phyloP scores from a whole-genome alignment of 2,113 vertebrate genomes.

The Zosterops borbonicus region DNA sequence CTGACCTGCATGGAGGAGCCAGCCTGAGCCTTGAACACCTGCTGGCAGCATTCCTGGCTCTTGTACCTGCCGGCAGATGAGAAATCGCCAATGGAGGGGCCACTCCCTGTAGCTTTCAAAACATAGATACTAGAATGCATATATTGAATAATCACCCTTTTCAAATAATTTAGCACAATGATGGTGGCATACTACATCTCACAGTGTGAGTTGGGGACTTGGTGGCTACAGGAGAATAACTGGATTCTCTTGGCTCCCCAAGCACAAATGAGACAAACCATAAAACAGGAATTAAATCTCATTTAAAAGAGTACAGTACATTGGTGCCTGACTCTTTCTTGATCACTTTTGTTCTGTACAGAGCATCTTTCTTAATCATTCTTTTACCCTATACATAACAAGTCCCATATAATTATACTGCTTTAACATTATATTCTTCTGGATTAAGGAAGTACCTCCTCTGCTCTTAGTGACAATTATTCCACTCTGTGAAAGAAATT shows the following conservation, averaged over 20 bases:
- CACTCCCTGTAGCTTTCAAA: not conserved
- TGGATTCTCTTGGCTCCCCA: not conserved
- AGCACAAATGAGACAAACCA: not conserved
- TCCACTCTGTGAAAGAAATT: not conserved
- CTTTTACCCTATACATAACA: not conserved
- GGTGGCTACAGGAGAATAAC: not conserved
- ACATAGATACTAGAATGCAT: not conserved
- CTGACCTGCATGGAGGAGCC: not conserved
- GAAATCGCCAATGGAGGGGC: not conserved
- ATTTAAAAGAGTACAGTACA: not conserved
- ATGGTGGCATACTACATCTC: not conserved
- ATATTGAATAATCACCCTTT: not conserved
- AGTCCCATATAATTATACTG: conserved; percentile 14
- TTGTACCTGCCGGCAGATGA: not conserved
- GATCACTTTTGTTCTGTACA: conserved; percentile 36
- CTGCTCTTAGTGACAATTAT: not conserved
- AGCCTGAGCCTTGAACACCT: accelerated
- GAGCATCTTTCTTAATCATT: conserved; percentile 45
- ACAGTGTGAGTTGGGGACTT: not conserved
- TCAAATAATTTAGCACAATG: not conserved
- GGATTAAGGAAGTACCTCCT: conserved; percentile 18
- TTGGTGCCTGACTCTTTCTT: conserved; percentile 32
- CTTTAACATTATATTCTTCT: not conserved
- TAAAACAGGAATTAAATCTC: not conserved
- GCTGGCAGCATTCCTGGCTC: not conserved